Conservation (phyloP, 1,140 invertebrate species). For the Aleiodes sp. region DNA sequence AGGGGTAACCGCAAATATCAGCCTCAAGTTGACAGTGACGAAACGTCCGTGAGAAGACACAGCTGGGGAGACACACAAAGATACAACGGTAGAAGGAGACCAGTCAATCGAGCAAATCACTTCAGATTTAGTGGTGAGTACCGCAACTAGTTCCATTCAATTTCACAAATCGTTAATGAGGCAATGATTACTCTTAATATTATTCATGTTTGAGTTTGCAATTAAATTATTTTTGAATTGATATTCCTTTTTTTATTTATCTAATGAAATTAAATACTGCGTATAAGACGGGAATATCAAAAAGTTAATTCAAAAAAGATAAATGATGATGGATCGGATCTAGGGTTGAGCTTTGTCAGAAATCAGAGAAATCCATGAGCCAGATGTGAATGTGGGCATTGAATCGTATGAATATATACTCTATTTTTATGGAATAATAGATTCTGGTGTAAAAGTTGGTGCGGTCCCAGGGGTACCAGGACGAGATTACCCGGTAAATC, state of each 20-base stretch:
- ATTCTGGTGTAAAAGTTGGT: slow-evolving; percentile 24
- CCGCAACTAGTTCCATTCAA: too few species aligned
- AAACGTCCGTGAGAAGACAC: slow-evolving; percentile 22
- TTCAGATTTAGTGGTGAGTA: slow-evolving; percentile 31
- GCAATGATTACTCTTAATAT: too few species aligned
- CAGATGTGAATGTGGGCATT: slow-evolving; percentile 6
- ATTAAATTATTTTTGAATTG: too few species aligned
- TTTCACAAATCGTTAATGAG: too few species aligned
- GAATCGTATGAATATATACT: neutral
- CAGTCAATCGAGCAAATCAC: slow-evolving; percentile 28
- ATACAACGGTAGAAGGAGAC: slow-evolving; percentile 30
- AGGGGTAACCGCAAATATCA: slow-evolving; percentile 36
- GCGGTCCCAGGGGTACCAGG: slow-evolving; percentile 49
- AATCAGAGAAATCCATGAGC: neutral
- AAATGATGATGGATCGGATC: neutral
- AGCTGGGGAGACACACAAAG: slow-evolving; percentile 8
- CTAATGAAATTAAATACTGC: too few species aligned
- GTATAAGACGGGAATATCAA: too few species aligned
- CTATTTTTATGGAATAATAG: slow-evolving; percentile 1
- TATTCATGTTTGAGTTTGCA: too few species aligned
- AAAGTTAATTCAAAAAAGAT: too few species aligned
- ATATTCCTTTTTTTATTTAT: too few species aligned
- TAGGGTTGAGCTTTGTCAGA: neutral
- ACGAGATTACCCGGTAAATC: slow-evolving; percentile 48
- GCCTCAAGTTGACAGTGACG: slow-evolving; percentile 12